These are phyloP conservation scores for Galeopsomyia nigrocyanea DNA, from an alignment of 2,888 invertebrate genomes.

Conservation along the genomic window DNA sequence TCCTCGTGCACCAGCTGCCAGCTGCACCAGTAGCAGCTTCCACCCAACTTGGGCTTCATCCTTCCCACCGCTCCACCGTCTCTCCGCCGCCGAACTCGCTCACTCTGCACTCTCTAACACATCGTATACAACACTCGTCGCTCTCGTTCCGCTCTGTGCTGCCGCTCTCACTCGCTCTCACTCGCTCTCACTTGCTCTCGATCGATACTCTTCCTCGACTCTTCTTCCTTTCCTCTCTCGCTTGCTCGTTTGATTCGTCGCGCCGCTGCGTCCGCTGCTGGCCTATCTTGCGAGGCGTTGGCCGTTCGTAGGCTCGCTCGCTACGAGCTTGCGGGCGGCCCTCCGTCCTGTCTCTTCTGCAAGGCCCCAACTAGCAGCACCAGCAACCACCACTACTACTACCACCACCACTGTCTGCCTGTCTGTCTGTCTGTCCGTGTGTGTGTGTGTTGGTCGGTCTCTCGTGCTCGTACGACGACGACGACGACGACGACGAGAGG, in stretches of 20 bases:
- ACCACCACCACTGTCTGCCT: constrained; percentile 18
- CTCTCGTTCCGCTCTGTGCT: neutral
- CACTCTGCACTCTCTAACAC: too few relatives aligned
- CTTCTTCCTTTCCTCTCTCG: constrained; percentile 42
- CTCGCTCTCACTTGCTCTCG: constrained; percentile 9
- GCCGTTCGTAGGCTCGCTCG: neutral
- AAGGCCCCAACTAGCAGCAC: too few relatives aligned
- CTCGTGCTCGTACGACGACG: neutral
- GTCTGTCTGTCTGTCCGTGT: neutral
- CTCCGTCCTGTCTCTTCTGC: too few relatives aligned
- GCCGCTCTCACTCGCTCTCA: neutral
- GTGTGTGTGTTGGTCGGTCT: constrained; percentile 1
- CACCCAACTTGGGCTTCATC: constrained; percentile 6
- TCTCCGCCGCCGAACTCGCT: neutral
- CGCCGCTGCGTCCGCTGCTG: neutral
- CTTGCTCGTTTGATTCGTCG: constrained; percentile 3
- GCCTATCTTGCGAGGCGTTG: neutral
- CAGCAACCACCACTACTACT: neutral
- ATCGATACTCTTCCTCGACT: constrained; percentile 29
- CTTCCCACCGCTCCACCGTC: constrained; percentile 5
- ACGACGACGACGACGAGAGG: neutral
- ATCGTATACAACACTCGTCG: neutral
- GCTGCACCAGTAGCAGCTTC: constrained; percentile 25
- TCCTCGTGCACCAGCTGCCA: constrained; percentile 37
- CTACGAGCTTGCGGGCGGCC: constrained; percentile 4